Evolutionary conservation across 1,140 invertebrate genomes (phyloP), one percentile per base, ranked within the genome.

Genomic region (Eupeodes corollae): DNA sequence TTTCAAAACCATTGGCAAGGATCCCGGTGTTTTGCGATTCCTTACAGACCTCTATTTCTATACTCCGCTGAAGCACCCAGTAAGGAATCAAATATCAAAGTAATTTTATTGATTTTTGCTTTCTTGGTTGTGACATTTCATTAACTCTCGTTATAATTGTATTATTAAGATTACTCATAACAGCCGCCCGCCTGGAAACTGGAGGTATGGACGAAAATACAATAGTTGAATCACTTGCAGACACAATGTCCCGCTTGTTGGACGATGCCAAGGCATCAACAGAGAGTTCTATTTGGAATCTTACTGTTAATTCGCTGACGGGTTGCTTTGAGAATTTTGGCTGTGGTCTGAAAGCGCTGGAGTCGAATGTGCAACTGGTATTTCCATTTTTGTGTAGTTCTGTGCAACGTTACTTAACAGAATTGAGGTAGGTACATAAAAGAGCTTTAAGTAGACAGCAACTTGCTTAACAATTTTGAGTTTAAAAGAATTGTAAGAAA

Each of bases 61-160:
- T 34, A 44, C 44, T 33, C 52, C 52, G 1, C 41, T 53, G 6
- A 53, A 50, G 42, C 52, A 53, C 42, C 52, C 52, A 5, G 48
- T 53, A 18, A 41, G 52, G 12, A 53, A 53, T 48, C 52, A 53
- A 42, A 53, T 53, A 18, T 15, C 46, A 16, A 53, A 50, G 52
- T 53, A 47, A 47, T 48, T 50, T 26, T 3, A 26, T 31, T 44
- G 3, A 33, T 14, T 6, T 33, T 44, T 44, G 19, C 31, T 13
- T 26, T 26, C 6, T 43, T 30, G 18, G 5, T 38, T 38, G n/a
- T 43, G 13, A 11, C 15, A 30, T 14, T 43, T 30, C 9, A 42
- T 19, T 45, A 13, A 40, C 11, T 44, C 12, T 46, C 9, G 15
- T 50, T 44, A 6, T 30, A 45, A 14, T 11, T 2, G 14, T 45